Conservation (phyloP, 2,113 vertebrate species). For the Hydrolagus affinis region DNA sequence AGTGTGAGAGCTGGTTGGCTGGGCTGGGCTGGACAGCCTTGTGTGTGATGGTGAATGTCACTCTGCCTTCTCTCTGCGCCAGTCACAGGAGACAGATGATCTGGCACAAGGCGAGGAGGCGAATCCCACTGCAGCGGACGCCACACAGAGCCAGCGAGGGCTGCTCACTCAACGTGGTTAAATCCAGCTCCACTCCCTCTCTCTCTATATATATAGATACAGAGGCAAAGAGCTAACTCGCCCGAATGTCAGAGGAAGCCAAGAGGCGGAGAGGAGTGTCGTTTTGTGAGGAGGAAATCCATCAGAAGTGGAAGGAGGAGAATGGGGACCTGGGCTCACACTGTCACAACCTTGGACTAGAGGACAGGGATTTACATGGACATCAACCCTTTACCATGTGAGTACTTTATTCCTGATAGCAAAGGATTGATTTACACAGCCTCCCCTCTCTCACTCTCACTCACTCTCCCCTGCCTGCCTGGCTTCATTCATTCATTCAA, state of each 20-base stretch:
- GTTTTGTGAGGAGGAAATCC: constrained; percentile 42
- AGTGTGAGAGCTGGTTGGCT: too few species aligned
- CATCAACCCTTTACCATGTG: constrained; percentile 39
- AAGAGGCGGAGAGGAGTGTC: constrained; percentile 38
- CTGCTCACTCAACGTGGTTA: background rate
- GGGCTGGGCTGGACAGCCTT: too few species aligned
- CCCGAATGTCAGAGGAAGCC: constrained; percentile 41
- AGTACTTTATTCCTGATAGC: constrained; percentile 34
- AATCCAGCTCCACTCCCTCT: constrained; percentile 11
- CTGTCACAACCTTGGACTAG: constrained; percentile 38
- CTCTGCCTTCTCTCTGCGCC: background rate
- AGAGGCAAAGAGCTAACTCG: constrained; percentile 17
- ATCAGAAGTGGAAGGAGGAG: constrained; percentile 44
- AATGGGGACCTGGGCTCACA: constrained; percentile 43
- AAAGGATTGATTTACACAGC: background rate
- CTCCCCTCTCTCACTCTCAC: too few species aligned
- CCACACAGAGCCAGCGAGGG: background rate
- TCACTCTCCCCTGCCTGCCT: too few species aligned
- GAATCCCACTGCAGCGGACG: constrained; percentile 21
- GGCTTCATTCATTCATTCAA: background rate
- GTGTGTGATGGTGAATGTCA: constrained; percentile 4
- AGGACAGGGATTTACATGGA: constrained; percentile 33
- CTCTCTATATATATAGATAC: background rate
- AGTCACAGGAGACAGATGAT: background rate
- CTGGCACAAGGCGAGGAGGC: background rate